Percentiles rank a stretch among this genome's conserved stretches.
These are phyloP conservation scores for Acanthosoma haemorrhoidale DNA, from an alignment of 2,888 invertebrate genomes.

Conservation along the genomic window DNA sequence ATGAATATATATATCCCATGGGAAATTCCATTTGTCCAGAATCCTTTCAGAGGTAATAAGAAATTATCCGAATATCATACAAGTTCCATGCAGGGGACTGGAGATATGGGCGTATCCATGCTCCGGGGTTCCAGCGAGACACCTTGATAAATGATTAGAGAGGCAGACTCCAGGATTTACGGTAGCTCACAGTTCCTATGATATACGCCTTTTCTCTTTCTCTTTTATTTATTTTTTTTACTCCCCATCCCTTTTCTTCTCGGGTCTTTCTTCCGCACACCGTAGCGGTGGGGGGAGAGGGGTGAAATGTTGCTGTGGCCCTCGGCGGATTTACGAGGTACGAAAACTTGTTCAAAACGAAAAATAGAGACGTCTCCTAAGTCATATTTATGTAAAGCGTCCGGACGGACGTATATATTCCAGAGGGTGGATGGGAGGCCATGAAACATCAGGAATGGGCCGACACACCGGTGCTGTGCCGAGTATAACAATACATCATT, in stretches of 20 bases:
- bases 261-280: background rate
- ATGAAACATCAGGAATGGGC: constrained; percentile 10
- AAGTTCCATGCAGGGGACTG: background rate
- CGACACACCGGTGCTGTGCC: background rate
- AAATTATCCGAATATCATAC: background rate
- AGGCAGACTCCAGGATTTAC: constrained; percentile 10
- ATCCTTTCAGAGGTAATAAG: background rate
- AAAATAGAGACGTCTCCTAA: constrained; percentile 41
- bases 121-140: background rate
- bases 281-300: constrained; percentile 15
- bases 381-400: constrained; percentile 40
- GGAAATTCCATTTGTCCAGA: too few relatives aligned
- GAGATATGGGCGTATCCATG: constrained; percentile 3
- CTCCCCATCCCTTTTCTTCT: background rate
- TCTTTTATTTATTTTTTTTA: background rate
- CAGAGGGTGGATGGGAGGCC: constrained; percentile 1
- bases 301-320: constrained; percentile 38
- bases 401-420: background rate
- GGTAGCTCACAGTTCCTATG: constrained; percentile 13
- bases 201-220: constrained; percentile 16
- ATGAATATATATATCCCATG: too few relatives aligned
- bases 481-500: constrained; percentile 1
- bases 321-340: constrained; percentile 39
- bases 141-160: constrained; percentile 16
- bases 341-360: constrained; percentile 41